A percentile compares a stretch with the other conserved stretches of the same genome.
These are phyloP conservation scores for Burhinus bistriatus DNA, from an alignment of 2,113 vertebrate genomes.

Conservation along the genomic window DNA sequence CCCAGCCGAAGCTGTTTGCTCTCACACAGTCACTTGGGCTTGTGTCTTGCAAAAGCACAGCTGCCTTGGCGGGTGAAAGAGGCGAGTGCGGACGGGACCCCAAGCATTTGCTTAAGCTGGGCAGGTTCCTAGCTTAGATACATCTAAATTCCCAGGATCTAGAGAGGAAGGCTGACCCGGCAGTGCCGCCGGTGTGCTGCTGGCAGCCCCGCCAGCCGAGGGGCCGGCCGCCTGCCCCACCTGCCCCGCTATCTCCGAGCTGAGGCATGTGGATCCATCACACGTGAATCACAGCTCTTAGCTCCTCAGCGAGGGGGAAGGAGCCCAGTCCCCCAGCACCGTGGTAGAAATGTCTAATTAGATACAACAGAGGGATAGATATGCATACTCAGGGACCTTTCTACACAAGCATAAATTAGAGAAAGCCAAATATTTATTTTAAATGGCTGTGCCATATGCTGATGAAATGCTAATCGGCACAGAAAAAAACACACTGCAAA, in stretches of 20 bases:
- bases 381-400: neutral
- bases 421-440: slow-evolving; percentile 58
- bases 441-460: slow-evolving; percentile 36
- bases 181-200: accelerated
- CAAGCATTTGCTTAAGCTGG: neutral
- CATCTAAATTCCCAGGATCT: neutral
- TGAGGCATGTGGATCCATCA: neutral
- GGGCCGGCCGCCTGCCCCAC: accelerated
- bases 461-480: slow-evolving; percentile 32
- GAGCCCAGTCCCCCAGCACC: neutral
- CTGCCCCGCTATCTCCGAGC: neutral
- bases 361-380: neutral
- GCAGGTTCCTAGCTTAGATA: neutral
- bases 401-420: slow-evolving; percentile 11
- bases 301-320: accelerated
- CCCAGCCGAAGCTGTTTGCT: neutral
- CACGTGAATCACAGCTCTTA: neutral
- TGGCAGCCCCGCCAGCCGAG: neutral
- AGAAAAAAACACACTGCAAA: neutral
- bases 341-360: neutral
- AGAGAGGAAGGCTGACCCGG: neutral
- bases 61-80: neutral
- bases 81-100: accelerated
- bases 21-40: accelerated
- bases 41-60: neutral